Conservation (phyloP, 2,888 invertebrate genomes). For the Hirtodrosophila trivittata region DNA sequence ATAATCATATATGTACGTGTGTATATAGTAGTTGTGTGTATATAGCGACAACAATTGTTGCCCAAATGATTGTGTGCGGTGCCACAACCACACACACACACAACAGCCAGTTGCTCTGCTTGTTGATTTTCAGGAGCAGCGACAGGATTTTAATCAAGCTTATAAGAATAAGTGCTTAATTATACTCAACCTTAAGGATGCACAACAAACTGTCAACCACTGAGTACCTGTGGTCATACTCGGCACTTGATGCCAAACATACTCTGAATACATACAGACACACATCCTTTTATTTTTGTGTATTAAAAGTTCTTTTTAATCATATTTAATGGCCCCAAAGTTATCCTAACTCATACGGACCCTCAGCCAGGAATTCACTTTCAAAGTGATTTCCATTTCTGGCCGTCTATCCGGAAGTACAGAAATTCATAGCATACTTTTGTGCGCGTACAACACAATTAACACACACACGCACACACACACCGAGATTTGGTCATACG, state of each 20-base stretch:
- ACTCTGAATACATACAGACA: too few species aligned
- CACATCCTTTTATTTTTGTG: too few species aligned
- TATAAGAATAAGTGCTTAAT: background rate
- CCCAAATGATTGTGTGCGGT: constrained; percentile 45
- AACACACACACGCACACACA: constrained; percentile 6
- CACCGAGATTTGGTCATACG: too few species aligned
- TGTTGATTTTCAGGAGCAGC: constrained; percentile 29
- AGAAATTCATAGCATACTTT: constrained; percentile 35
- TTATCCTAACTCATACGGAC: too few species aligned
- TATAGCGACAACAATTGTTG: constrained; percentile 48
- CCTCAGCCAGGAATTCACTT: background rate
- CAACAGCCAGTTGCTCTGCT: constrained; percentile 36
- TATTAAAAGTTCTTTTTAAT: too few species aligned
- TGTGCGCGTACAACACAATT: constrained; percentile 27
- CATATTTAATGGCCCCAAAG: too few species aligned
- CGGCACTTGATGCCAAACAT: too few species aligned
- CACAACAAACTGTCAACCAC: background rate
- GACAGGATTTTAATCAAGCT: constrained; percentile 26
- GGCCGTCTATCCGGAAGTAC: background rate
- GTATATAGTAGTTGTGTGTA: constrained; percentile 8
- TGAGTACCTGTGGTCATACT: too few species aligned
- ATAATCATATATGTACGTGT: constrained; percentile 1
- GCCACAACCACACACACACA: too few species aligned
- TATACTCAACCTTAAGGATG: background rate
- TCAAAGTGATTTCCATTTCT: background rate